Evolutionary conservation across 2,113 vertebrate species (phyloP).

Genomic region (Hippocampus zosterae): DNA sequence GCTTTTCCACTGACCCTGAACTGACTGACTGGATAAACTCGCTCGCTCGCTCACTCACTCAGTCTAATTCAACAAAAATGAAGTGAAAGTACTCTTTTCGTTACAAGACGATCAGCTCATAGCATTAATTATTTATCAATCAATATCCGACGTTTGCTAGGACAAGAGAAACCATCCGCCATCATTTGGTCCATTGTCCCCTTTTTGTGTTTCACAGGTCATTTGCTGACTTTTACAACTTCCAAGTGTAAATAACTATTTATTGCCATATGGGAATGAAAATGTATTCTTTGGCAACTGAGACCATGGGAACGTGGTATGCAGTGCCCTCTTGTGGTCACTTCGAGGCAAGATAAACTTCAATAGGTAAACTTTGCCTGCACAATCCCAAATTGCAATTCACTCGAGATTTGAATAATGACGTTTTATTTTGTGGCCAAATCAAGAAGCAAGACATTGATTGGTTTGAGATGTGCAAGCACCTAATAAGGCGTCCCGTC

Average conservation of each 20-base stretch:
- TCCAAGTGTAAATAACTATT: slow-evolving; percentile 91
- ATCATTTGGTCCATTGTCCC: not conserved
- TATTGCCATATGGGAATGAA: slow-evolving; percentile 78
- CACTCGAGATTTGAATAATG: too few species aligned
- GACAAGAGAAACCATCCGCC: slow-evolving; percentile 11
- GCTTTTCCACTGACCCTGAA: slow-evolving; percentile 41
- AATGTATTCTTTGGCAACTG: not conserved
- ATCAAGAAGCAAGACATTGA: not conserved
- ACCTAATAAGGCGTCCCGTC: not conserved
- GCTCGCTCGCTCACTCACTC: not conserved
- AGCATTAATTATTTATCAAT: not conserved
- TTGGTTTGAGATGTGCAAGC: not conserved
- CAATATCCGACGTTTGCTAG: slow-evolving; percentile 27
- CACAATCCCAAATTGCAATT: not conserved
- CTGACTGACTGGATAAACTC: slow-evolving; percentile 11
- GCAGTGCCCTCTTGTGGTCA: slow-evolving; percentile 31
- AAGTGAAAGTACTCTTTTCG: not conserved
- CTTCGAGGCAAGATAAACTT: not conserved
- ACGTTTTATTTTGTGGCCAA: too few species aligned
- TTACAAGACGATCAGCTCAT: not conserved
- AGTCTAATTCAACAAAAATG: not conserved
- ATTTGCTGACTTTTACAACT: slow-evolving; percentile 43
- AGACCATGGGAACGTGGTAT: slow-evolving; percentile 31
- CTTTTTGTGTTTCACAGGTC: slow-evolving; percentile 19
- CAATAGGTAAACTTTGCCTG: not conserved